A percentile compares a stretch with the other conserved stretches of the same genome.
Evolutionary conservation across 2,888 invertebrate species (phyloP).

Genomic region (Rhabditoides inermis): DNA sequence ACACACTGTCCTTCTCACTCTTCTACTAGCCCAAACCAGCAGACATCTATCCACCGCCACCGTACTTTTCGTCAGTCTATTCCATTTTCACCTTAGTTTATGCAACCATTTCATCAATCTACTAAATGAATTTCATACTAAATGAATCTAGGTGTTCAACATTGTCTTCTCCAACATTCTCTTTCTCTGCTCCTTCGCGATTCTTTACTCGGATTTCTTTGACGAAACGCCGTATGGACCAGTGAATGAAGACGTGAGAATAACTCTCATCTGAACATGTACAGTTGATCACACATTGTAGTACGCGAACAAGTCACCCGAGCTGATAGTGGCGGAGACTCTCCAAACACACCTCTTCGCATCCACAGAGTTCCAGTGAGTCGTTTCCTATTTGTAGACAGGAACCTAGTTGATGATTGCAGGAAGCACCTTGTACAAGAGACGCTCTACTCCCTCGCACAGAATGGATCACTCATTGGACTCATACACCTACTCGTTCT

Average conservation of each 20-base stretch:
- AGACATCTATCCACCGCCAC: constrained; percentile 47
- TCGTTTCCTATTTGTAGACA: background rate
- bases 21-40: constrained; percentile 36
- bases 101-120: constrained; percentile 45
- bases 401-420: too few species aligned
- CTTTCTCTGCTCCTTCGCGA: constrained; percentile 44
- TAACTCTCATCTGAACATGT: background rate
- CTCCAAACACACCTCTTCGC: constrained; percentile 48
- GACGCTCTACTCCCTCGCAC: constrained; percentile 47
- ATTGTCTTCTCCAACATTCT: constrained; percentile 48
- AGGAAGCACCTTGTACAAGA: constrained; percentile 46
- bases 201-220: constrained; percentile 40
- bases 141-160: constrained; percentile 29
- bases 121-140: too few species aligned
- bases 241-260: constrained; percentile 31
- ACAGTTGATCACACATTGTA: constrained; percentile 9
- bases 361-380: constrained; percentile 31
- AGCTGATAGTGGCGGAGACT: constrained; percentile 44
- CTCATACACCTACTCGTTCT: constrained; percentile 47
- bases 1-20: constrained; percentile 39
- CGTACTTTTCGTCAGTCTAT: too few species aligned
- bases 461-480: constrained; percentile 46
- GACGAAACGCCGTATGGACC: constrained; percentile 29
- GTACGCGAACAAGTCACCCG: constrained; percentile 26
- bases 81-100: constrained; percentile 41